A percentile compares a stretch with the other conserved stretches of the same genome.
Evolutionary conservation across 2,888 invertebrate genomes (phyloP).

Genomic region (Muscina levida): DNA sequence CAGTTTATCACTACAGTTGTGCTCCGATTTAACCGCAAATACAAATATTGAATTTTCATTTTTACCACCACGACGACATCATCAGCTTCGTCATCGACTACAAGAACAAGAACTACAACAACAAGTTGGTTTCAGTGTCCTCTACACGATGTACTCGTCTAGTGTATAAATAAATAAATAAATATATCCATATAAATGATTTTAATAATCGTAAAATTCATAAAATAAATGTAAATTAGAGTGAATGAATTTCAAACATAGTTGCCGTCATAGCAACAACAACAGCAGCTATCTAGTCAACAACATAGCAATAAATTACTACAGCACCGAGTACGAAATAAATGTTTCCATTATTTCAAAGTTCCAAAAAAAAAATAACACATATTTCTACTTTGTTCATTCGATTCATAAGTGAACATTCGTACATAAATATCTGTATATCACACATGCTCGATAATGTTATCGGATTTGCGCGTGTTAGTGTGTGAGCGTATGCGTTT

Average conservation of each 20-base stretch:
- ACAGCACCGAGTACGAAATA: constrained; percentile 1
- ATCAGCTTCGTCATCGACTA: no score
- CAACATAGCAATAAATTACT: constrained; percentile 2
- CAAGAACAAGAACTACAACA: constrained; percentile 6
- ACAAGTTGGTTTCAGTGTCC: neutral
- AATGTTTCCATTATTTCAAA: constrained; percentile 32
- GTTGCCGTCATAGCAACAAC: neutral
- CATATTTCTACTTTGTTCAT: no score
- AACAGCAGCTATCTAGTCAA: neutral
- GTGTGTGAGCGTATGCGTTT: neutral
- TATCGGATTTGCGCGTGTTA: neutral
- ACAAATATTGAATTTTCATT: constrained; percentile 25
- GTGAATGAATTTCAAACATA: constrained; percentile 22
- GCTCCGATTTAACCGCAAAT: constrained; percentile 13
- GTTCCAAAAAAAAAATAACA: constrained; percentile 18
- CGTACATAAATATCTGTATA: constrained; percentile 36
- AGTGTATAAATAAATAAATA: constrained; percentile 4
- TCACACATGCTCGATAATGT: constrained; percentile 5
- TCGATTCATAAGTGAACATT: constrained; percentile 20
- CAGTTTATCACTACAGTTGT: neutral
- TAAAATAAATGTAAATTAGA: constrained; percentile 18
- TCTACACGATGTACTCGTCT: no score
- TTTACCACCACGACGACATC: constrained; percentile 6
- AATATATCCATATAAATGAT: neutral
- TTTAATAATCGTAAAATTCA: neutral